phyloP scores from a whole-genome alignment of 2,113 vertebrate genomes.

The Sigmodon hispidus region DNA sequence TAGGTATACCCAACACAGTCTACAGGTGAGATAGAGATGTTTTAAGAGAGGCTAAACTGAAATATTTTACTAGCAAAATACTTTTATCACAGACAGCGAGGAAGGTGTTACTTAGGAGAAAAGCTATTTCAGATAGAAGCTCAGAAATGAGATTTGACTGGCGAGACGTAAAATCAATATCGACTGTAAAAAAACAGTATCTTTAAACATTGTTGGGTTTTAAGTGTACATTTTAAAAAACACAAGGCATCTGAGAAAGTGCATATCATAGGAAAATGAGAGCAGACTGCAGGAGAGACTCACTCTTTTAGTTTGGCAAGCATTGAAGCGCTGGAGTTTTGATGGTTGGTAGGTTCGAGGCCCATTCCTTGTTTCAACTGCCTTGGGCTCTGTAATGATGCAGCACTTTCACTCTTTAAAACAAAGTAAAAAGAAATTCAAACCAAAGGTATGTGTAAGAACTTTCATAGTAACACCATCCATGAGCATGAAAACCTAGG shows the following conservation, averaged over 20 bases:
- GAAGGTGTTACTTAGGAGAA: neutral
- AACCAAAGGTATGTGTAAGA: neutral
- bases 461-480: neutral
- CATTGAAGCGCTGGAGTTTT: neutral
- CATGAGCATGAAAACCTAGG: neutral
- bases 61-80: neutral
- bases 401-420: neutral
- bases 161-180: neutral
- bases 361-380: neutral
- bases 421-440: neutral
- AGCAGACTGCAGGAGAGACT: neutral
- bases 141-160: slow-evolving; percentile 1
- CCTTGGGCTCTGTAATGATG: neutral
- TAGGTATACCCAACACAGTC: neutral
- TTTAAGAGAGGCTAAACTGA: neutral
- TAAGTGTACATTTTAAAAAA: slow-evolving; percentile 9
- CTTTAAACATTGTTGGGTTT: neutral
- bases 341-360: neutral
- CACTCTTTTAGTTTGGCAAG: neutral
- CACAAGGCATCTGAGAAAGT: neutral
- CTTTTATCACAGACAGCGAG: neutral
- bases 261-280: neutral
- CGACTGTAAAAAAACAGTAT: neutral
- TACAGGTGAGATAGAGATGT: neutral
- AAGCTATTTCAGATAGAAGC: neutral